Evolutionary conservation across 2,113 vertebrate species (phyloP).

Genomic region (Pterocles burchelli): DNA sequence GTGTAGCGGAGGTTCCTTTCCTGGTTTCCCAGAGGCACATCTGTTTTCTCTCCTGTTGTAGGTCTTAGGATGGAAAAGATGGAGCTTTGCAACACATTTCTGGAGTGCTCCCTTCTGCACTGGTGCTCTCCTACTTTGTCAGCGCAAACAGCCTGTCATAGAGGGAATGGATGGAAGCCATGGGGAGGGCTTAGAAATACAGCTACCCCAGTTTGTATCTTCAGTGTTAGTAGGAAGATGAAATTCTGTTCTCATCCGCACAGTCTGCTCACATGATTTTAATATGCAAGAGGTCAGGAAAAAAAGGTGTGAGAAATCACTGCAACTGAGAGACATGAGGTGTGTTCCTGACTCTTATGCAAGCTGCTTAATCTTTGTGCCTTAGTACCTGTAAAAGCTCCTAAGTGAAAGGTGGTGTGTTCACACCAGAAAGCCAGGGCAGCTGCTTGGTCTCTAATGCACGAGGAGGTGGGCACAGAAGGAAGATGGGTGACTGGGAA

Average conservation of each 20-base stretch:
- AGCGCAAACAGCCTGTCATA: not conserved
- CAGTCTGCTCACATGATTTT: not conserved
- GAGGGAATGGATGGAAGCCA: not conserved
- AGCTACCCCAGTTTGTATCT: not conserved
- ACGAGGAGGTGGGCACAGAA: not conserved
- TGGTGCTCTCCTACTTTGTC: not conserved
- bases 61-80: not conserved
- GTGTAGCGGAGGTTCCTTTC: not conserved
- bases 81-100: not conserved
- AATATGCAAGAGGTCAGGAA: not conserved
- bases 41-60: not conserved
- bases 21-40: not conserved
- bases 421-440: not conserved
- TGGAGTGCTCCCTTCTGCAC: not conserved
- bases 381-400: slow-evolving; percentile 36
- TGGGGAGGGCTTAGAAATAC: not conserved
- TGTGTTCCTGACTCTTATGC: not conserved
- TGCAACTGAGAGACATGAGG: not conserved
- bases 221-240: not conserved
- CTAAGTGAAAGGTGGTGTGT: not conserved
- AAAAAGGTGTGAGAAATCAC: not conserved
- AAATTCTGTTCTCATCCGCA: not conserved
- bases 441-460: not conserved
- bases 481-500: not conserved
- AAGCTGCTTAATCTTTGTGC: slow-evolving; percentile 11